Evolutionary conservation across 2,113 vertebrate species (phyloP), one percentile per base, ranked within the genome.

Genomic region (Xiphophorus maculatus): DNA sequence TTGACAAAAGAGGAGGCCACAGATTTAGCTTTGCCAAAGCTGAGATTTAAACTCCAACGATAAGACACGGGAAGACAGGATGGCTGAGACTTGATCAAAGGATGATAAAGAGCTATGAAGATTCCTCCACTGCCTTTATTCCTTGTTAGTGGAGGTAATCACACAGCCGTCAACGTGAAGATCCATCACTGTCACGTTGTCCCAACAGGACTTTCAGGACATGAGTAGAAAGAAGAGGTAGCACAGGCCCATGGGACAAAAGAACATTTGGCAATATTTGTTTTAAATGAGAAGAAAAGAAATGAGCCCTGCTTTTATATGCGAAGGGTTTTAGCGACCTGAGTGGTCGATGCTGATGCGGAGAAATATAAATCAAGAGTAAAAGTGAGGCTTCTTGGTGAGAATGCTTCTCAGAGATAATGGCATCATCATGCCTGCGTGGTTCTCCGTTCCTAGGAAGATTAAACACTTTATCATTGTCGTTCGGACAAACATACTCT

Each of bases 381-480:
- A 78, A 82, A 79, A 80, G 81, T 64, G 58, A 83, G 70, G 90
- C 73, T 84, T 75, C 81, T 86, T 69, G 29, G 48, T 60, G 65
- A 89, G 81, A 86, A 80, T 76, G 85, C 82, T 75, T 88, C 84
- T 63, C 80, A 29, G 84, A 89, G 91, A 89, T 91, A 92, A 94
- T 87, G 87, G 84, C 90, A 81, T 86, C 83, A 91, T 91, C 91
- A 82, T 74, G 87, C 85, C 89, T 76, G 84, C 76, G 74, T 83
- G 84, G 82, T 83, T 82, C 88, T 54, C 89, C 72, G 86, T 92
- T 89, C 87, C 86, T 48, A 72, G 63, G 63, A 79, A 94, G 92
- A 95, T 94, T 92, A 94, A 94, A 93, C 88, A 67, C 93, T 94
- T 90, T 75, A 92, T 95, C 94, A 94, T 87, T 87, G 91, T 94